phyloP scores from a whole-genome alignment of 2,797 vertebrate species.

The Urocyon cinereoargenteus region DNA sequence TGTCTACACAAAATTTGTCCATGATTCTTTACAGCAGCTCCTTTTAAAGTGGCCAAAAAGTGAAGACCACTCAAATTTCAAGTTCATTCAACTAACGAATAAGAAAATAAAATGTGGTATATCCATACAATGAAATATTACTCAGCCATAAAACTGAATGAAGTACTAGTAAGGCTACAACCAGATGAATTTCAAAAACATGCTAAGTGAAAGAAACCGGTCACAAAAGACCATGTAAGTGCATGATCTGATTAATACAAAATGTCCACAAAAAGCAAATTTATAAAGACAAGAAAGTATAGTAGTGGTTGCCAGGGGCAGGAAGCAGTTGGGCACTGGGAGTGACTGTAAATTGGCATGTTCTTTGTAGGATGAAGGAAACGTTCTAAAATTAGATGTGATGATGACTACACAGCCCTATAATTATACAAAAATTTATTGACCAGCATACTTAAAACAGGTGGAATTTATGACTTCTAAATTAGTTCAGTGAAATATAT shows the following conservation, averaged over 20 bases:
- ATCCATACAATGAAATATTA: background rate
- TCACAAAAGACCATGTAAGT: background rate
- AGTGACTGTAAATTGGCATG: background rate
- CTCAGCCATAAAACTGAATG: background rate
- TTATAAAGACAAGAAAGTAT: background rate
- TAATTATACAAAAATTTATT: background rate
- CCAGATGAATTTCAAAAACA: background rate
- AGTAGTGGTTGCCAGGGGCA: background rate
- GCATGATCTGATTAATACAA: background rate
- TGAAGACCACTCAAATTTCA: background rate
- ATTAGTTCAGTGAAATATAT: background rate
- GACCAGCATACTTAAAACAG: background rate
- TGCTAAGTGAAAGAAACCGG: background rate
- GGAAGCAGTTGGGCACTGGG: background rate
- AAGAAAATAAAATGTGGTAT: background rate
- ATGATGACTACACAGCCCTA: background rate
- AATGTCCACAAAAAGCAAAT: background rate
- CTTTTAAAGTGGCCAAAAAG: background rate
- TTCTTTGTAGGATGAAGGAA: background rate
- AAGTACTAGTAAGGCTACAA: background rate
- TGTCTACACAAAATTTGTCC: background rate
- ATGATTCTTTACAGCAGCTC: background rate
- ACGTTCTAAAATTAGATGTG: conserved; percentile 24
- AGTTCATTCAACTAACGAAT: background rate
- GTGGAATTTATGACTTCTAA: background rate